phyloP scores from a whole-genome alignment of 2,888 invertebrate genomes.

The Strigamia transsilvanica region DNA sequence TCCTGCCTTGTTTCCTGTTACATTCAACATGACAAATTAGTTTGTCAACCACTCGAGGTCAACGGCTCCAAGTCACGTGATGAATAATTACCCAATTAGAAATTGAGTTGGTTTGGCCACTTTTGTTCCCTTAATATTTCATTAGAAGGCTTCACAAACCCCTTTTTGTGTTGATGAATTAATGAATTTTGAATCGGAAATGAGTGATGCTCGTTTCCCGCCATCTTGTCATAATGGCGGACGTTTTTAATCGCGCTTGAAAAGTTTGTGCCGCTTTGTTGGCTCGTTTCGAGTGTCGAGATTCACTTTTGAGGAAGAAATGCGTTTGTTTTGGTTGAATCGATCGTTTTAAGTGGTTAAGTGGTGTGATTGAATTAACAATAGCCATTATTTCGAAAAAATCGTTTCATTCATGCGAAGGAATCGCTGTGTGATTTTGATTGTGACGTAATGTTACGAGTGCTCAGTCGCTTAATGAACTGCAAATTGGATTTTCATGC shows the following conservation, averaged over 20 bases:
- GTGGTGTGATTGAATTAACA: too few relatives aligned
- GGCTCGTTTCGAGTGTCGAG: too few relatives aligned
- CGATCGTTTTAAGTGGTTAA: too few relatives aligned
- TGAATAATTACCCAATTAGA: conserved; percentile 14
- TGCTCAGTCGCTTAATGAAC: background rate
- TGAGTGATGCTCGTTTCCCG: too few relatives aligned
- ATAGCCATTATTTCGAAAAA: background rate
- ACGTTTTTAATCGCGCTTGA: too few relatives aligned
- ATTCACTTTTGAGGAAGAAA: too few relatives aligned
- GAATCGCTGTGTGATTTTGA: background rate
- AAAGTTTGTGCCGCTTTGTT: too few relatives aligned
- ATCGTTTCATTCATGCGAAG: background rate
- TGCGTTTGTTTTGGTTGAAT: too few relatives aligned
- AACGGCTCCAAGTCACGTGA: conserved; percentile 14
- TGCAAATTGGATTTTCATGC: conserved; percentile 15
- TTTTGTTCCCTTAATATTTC: background rate
- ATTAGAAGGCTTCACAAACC: too few relatives aligned
- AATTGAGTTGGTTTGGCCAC: conserved; percentile 4
- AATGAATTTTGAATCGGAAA: too few relatives aligned
- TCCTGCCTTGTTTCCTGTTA: conserved; percentile 8
- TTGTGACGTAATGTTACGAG: background rate
- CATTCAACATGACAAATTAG: conserved; percentile 14
- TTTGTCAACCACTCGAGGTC: conserved; percentile 15
- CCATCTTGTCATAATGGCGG: too few relatives aligned
- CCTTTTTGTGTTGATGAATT: too few relatives aligned